Evolutionary conservation across 1,140 invertebrate genomes (phyloP).

Genomic region (Cataglyphis hispanica): DNA sequence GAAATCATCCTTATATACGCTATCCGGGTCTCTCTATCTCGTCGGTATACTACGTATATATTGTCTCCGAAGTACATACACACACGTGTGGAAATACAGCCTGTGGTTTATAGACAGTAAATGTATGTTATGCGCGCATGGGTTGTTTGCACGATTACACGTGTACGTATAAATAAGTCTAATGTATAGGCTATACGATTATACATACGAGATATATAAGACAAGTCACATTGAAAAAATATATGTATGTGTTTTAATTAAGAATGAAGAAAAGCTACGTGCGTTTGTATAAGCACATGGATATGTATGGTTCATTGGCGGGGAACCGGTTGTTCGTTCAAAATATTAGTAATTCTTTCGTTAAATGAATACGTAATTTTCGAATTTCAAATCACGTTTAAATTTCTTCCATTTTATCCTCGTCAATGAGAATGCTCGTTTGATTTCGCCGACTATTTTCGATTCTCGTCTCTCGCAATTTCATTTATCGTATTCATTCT

Average conservation of each 20-base stretch:
- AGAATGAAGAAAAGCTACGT: slow-evolving; percentile 75
- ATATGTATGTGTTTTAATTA: slow-evolving; percentile 82
- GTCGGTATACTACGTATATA: slow-evolving; percentile 78
- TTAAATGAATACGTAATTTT: background rate
- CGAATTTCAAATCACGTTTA: background rate
- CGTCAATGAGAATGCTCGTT: background rate
- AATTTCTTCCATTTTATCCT: background rate
- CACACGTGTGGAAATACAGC: slow-evolving; percentile 78
- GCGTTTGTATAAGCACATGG: slow-evolving; percentile 72
- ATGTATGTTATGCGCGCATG: slow-evolving; percentile 58
- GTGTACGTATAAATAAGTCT: slow-evolving; percentile 53
- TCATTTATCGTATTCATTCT: background rate
- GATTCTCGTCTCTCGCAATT: background rate
- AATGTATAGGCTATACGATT: slow-evolving; percentile 54
- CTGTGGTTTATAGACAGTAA: slow-evolving; percentile 78
- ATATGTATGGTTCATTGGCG: slow-evolving; percentile 75
- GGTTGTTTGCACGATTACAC: slow-evolving; percentile 32
- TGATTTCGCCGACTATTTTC: background rate
- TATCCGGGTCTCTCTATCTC: slow-evolving; percentile 26
- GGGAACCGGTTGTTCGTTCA: slow-evolving; percentile 1
- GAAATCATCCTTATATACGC: slow-evolving; percentile 56
- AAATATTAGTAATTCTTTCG: background rate
- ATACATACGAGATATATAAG: slow-evolving; percentile 68
- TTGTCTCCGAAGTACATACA: slow-evolving; percentile 82
- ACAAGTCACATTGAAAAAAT: slow-evolving; percentile 83